Percentiles rank a stretch among this genome's conserved stretches.
Evolutionary conservation across 2,888 invertebrate species (phyloP).

Genomic region (Epicampocera succincta): DNA sequence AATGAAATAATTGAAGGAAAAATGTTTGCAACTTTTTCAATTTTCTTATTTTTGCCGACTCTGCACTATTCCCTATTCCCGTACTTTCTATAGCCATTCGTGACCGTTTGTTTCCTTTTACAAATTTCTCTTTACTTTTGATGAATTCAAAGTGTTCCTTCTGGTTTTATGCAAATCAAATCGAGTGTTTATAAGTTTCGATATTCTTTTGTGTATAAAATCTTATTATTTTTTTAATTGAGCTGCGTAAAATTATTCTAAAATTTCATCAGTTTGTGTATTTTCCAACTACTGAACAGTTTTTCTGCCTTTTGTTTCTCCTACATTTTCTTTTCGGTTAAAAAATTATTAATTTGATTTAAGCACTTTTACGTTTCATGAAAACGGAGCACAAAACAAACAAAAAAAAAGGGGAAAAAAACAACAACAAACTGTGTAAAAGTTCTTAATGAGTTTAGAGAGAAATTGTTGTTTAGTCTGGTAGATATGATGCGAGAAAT

Average conservation of each 20-base stretch:
- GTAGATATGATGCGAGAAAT: background rate
- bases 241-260: conserved; percentile 27
- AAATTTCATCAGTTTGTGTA: background rate
- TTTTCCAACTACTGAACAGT: no score
- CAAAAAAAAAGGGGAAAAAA: no score
- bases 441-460: conserved; percentile 49
- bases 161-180: conserved; percentile 55
- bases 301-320: background rate
- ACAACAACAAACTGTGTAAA: conserved; percentile 2
- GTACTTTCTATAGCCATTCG: background rate
- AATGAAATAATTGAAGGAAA: no score
- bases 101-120: background rate
- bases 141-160: background rate
- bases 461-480: background rate
- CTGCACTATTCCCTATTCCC: background rate
- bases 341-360: conserved; percentile 44
- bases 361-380: background rate
- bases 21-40: conserved; percentile 4
- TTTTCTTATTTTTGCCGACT: no score
- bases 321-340: conserved; percentile 5
- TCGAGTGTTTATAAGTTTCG: conserved; percentile 46
- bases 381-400: background rate
- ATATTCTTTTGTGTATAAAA: conserved; percentile 36
- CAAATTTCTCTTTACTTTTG: background rate
- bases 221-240: conserved; percentile 52